Evolutionary conservation across 2,888 invertebrate species (phyloP).

Genomic region (Caradrina kadenii): DNA sequence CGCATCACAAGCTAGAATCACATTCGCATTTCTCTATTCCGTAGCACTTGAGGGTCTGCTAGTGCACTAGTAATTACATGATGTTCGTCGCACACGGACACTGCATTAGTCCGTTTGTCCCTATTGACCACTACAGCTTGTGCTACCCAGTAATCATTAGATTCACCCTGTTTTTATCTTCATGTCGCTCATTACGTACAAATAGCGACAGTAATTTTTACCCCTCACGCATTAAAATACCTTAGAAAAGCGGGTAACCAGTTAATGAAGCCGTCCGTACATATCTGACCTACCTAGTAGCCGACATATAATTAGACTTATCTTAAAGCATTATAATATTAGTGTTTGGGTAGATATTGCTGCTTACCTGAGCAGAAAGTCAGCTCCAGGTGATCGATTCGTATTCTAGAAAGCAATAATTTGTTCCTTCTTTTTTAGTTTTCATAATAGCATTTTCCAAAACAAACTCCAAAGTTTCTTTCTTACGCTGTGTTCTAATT

Average conservation of each 20-base stretch:
- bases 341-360: slow-evolving; percentile 10
- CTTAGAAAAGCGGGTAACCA: neutral
- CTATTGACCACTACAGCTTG: slow-evolving; percentile 21
- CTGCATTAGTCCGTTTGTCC: slow-evolving; percentile 16
- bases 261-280: neutral
- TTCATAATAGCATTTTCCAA: slow-evolving; percentile 6
- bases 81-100: slow-evolving; percentile 1
- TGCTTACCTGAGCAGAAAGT: slow-evolving; percentile 7
- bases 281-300: neutral
- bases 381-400: neutral
- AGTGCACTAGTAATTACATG: slow-evolving; percentile 34
- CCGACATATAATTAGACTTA: slow-evolving; percentile 1
- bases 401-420: neutral
- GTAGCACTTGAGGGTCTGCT: slow-evolving; percentile 1
- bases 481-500: neutral
- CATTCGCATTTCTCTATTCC: slow-evolving; percentile 14
- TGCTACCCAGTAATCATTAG: neutral
- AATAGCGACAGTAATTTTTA: neutral
- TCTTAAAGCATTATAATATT: slow-evolving; percentile 21
- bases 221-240: neutral
- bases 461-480: slow-evolving; percentile 1
- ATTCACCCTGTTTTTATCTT: neutral
- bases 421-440: neutral
- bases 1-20: slow-evolving; percentile 14
- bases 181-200: neutral